phyloP scores from a whole-genome alignment of 2,797 vertebrate genomes.

The Alca torda region DNA sequence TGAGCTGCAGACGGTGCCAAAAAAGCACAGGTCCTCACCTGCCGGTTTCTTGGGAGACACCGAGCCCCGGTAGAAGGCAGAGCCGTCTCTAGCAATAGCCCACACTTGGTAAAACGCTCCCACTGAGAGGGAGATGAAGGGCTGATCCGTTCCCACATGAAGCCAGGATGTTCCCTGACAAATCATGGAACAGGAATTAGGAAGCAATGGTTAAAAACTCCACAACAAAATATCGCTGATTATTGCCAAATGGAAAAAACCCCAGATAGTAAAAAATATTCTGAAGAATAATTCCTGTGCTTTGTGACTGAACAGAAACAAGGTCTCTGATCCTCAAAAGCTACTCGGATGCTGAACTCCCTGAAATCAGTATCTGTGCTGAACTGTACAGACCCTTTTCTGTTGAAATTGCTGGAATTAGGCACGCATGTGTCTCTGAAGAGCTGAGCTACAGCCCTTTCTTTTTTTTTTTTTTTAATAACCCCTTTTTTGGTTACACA shows the following conservation, averaged over 20 bases:
- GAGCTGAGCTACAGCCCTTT: not conserved
- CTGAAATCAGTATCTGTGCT: not conserved
- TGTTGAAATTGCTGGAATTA: not conserved
- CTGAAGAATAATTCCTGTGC: not conserved
- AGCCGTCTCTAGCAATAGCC: constrained; percentile 92
- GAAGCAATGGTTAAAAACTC: not conserved
- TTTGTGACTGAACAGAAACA: not conserved
- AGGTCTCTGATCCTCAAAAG: not conserved
- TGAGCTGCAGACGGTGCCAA: not conserved
- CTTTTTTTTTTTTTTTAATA: not conserved
- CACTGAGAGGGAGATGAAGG: constrained; percentile 91
- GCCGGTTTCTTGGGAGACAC: constrained; percentile 87
- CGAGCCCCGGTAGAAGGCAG: constrained; percentile 92
- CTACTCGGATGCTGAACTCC: not conserved
- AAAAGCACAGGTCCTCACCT: constrained; percentile 75
- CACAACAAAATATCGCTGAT: not conserved
- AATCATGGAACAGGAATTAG: not conserved
- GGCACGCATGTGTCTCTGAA: not conserved
- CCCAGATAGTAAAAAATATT: not conserved
- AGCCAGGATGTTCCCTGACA: constrained; percentile 93
- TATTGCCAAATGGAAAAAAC: not conserved
- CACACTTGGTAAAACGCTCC: constrained; percentile 92
- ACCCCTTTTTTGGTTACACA: not conserved
- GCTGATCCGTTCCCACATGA: constrained; percentile 94
- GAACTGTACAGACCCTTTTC: not conserved